Conservation (phyloP, 2,888 invertebrate species). For the Pycnomerus fuliginosus region DNA sequence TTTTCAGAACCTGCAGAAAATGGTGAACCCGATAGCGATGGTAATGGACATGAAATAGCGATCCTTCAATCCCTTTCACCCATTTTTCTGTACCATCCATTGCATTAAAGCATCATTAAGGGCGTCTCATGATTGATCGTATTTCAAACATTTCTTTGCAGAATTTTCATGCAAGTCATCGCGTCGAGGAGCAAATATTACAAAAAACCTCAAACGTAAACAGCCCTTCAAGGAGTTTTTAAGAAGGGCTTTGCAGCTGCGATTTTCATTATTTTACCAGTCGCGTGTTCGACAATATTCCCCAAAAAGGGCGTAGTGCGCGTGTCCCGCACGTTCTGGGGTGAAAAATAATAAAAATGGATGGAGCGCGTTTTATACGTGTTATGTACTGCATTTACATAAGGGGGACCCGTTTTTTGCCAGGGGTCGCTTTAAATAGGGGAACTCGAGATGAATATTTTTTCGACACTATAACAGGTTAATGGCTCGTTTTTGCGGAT, state of each 20-base stretch:
- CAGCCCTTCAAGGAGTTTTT: conserved; percentile 11
- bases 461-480: conserved; percentile 11
- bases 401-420: conserved; percentile 25
- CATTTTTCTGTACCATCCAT: too few relatives aligned
- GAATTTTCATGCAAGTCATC: conserved; percentile 17
- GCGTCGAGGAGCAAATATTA: conserved; percentile 5
- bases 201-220: conserved; percentile 19
- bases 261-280: conserved; percentile 3
- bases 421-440: conserved; percentile 14
- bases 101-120: too few relatives aligned
- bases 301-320: conserved; percentile 15
- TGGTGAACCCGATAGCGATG: too few relatives aligned
- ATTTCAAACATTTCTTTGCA: conserved; percentile 1
- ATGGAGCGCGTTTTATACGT: conserved; percentile 28
- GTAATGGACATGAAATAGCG: too few relatives aligned
- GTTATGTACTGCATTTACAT: conserved; percentile 34
- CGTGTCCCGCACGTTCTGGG: conserved; percentile 21
- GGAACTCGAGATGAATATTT: conserved; percentile 6
- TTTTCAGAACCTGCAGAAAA: too few relatives aligned
- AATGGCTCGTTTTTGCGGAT: conserved; percentile 1
- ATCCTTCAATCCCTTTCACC: too few relatives aligned
- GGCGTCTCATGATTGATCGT: too few relatives aligned
- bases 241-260: conserved; percentile 7
- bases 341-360: conserved; percentile 27
- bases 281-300: conserved; percentile 16